Base-by-base conservation (phyloP, 2,888 invertebrate genomes). In the Apamea crenata region DNA sequence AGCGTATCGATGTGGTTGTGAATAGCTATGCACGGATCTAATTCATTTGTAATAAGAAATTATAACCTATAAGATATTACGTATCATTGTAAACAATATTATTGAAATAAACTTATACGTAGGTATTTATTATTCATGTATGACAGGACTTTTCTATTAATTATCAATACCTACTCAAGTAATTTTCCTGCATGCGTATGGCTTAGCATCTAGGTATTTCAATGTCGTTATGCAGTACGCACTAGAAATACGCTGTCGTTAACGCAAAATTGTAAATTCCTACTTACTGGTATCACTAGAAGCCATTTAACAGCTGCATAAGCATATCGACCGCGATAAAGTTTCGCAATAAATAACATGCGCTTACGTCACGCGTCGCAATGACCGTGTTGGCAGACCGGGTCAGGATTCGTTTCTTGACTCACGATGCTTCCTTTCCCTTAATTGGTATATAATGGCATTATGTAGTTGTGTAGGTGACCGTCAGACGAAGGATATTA, bases 341-440 rank as follows among this genome's bases (percentile, higher is more conserved):
- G 89, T 91, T 90, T 91, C 78, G 89, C 88, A 89, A 90, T 87
- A 88, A 81, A 87, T 85, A 80, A 85, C 77, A 79, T 83, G 85
- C 72, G 47, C 78, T 92, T 85, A 90, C 92, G 91, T 92, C 93
- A 93, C 85, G 53, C 25, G 61, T 69, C 29, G 65, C 69, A 88
- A 85, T 87, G 78, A 84, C 88, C 82, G 74, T 86, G 65, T 87
- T 80, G 50, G 83, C 83, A 86, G n/a, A 77, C 77, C 83, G 74
- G 85, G 82, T 83, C 87, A 84, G 74, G 77, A 85, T 72, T 83
- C 74, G 65, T 40, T 67, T 85, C 72, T 85, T 90, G 88, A 90
- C 78, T 90, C 90, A 85, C 61, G 53, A 80, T 70, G 77, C 70
- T 81, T 87, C 81, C 75, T 82, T 87, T 80, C 79, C 77, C 71